A percentile compares a stretch with the other conserved stretches of the same genome.
Evolutionary conservation across 1,140 invertebrate species (phyloP).

Genomic region (Anastrepha obliqua): DNA sequence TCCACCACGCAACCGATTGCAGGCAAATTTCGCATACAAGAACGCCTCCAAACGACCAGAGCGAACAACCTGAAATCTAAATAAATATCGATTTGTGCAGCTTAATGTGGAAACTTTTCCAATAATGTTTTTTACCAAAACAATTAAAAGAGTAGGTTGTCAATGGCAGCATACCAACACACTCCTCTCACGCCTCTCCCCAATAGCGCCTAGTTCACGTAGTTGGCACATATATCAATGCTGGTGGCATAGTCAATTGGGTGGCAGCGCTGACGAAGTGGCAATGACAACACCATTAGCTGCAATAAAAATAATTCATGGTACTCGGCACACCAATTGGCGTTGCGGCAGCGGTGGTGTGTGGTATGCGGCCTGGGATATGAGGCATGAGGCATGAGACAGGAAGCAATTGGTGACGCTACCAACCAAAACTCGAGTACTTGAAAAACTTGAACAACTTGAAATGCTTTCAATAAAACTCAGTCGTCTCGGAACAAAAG

Average conservation of each 20-base stretch:
- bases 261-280: slow-evolving; percentile 13
- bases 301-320: slow-evolving; percentile 23
- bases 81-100: slow-evolving; percentile 28
- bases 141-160: background rate
- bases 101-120: slow-evolving; percentile 20
- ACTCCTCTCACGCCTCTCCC: background rate
- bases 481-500: background rate
- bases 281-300: slow-evolving; percentile 28
- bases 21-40: background rate
- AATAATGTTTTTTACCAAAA: slow-evolving; percentile 26
- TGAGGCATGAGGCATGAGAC: background rate
- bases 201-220: no score
- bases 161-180: background rate
- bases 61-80: background rate
- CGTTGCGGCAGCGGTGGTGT: background rate
- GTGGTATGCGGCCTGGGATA: background rate
- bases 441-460: slow-evolving; percentile 4
- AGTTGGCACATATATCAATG: background rate
- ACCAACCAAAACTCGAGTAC: background rate
- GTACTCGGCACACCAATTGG: background rate
- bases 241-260: slow-evolving; percentile 8
- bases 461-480: slow-evolving; percentile 29
- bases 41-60: background rate
- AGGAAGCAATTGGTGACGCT: background rate
- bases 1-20: background rate